phyloP scores from a whole-genome alignment of 2,113 vertebrate genomes.

The Peromyscus leucopus region DNA sequence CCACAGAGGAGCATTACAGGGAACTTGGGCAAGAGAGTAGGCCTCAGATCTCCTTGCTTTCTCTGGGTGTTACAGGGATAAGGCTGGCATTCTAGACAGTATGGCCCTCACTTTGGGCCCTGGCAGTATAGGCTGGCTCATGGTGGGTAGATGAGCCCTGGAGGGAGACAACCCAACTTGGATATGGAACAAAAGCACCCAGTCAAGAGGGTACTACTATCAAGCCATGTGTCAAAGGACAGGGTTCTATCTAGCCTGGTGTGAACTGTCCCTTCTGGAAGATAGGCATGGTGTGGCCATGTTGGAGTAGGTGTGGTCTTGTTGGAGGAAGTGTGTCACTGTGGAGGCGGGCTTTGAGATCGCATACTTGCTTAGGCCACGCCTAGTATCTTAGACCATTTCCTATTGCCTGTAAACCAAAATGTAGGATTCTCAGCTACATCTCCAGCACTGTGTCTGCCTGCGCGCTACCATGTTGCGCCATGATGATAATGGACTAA shows the following conservation, averaged over 20 bases:
- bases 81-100: not conserved
- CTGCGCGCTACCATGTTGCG: not conserved
- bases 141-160: not conserved
- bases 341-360: not conserved
- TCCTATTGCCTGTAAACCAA: not conserved
- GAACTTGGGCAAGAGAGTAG: not conserved
- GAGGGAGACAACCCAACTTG: not conserved
- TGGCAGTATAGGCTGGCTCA: not conserved
- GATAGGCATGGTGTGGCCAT: not conserved
- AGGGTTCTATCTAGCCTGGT: rapidly evolving
- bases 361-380: not conserved
- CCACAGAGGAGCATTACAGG: not conserved
- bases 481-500: not conserved
- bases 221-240: not conserved
- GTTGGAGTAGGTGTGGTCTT: not conserved
- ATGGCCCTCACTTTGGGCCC: not conserved
- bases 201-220: too few relatives aligned
- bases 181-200: too few relatives aligned
- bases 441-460: not conserved
- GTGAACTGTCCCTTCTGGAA: not conserved
- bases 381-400: not conserved
- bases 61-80: not conserved
- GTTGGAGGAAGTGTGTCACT: not conserved
- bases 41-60: not conserved
- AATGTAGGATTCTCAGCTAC: not conserved